Evolutionary conservation across 2,797 vertebrate genomes (phyloP).

Genomic region (Aulostomus chinensis): DNA sequence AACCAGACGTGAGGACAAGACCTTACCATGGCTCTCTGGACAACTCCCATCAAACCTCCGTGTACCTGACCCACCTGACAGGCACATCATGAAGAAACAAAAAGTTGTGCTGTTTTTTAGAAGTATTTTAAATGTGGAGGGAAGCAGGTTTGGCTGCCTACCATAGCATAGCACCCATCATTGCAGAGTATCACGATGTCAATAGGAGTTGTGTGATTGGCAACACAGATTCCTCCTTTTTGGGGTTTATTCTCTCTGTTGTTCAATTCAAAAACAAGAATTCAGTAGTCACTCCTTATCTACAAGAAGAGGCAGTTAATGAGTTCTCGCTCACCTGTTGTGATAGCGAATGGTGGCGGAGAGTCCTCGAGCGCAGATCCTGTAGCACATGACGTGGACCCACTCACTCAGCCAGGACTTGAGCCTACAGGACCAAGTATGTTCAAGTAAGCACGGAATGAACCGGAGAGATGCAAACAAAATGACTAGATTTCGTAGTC

Average conservation of each 20-base stretch:
- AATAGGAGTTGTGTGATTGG: slow-evolving; percentile 96
- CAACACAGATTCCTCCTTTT: slow-evolving; percentile 97
- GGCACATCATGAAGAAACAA: too few species aligned
- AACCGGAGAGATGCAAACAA: too few species aligned
- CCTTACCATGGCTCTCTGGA: slow-evolving; percentile 93
- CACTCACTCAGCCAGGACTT: slow-evolving; percentile 91
- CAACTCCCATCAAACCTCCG: slow-evolving; percentile 91
- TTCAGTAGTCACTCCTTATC: too few species aligned
- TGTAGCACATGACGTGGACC: slow-evolving; percentile 93
- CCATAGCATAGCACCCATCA: slow-evolving; percentile 97
- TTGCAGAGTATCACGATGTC: slow-evolving; percentile 95
- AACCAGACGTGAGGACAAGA: slow-evolving; percentile 98
- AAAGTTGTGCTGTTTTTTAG: too few species aligned
- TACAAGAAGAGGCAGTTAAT: too few species aligned
- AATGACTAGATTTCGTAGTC: slow-evolving; percentile 15
- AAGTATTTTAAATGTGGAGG: too few species aligned
- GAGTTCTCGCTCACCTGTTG: slow-evolving; percentile 86
- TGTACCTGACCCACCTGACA: slow-evolving; percentile 96
- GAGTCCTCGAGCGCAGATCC: slow-evolving; percentile 93
- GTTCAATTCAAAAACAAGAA: background rate
- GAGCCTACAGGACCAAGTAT: slow-evolving; percentile 76
- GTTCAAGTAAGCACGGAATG: background rate
- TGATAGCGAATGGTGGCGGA: slow-evolving; percentile 92
- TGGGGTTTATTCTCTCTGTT: slow-evolving; percentile 90
- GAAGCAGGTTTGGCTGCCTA: too few species aligned